Percentiles rank a stretch among this genome's conserved stretches.
Conservation (phyloP, 2,113 vertebrate genomes). For the Clarias gariepinus region DNA sequence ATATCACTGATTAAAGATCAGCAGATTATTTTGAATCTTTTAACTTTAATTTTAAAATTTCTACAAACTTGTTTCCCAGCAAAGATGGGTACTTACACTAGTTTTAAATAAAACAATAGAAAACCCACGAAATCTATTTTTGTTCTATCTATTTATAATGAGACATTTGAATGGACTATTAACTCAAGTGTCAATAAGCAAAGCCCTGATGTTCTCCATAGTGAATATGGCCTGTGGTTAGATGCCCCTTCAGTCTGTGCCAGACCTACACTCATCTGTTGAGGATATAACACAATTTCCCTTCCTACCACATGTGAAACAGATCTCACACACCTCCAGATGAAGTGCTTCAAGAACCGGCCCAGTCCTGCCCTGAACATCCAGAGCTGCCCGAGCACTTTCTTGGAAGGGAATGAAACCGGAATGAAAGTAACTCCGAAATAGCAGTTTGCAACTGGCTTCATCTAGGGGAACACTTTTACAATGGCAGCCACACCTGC, state of each 20-base stretch:
- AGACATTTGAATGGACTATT: neutral
- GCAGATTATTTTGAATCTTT: too few species aligned
- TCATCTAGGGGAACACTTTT: conserved; percentile 7
- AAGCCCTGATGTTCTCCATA: neutral
- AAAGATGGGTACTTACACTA: too few species aligned
- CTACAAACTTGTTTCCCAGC: too few species aligned
- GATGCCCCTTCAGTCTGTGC: conserved; percentile 3
- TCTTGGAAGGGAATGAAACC: neutral
- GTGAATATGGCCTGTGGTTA: neutral
- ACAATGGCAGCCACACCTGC: conserved; percentile 16
- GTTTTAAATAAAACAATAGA: too few species aligned
- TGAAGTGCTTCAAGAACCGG: conserved; percentile 31
- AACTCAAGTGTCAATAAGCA: neutral
- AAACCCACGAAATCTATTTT: too few species aligned
- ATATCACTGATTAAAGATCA: too few species aligned
- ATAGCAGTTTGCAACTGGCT: neutral
- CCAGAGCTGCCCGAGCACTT: neutral
- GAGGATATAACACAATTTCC: conserved; percentile 33
- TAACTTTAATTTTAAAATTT: too few species aligned
- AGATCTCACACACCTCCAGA: conserved; percentile 46
- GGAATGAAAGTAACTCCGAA: neutral
- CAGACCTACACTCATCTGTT: conserved; percentile 1
- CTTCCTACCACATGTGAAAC: conserved; percentile 24
- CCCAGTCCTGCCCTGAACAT: conserved; percentile 35
- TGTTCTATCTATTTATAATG: neutral